phyloP scores from a whole-genome alignment of 2,113 vertebrate genomes.

The Corapipo altera region DNA sequence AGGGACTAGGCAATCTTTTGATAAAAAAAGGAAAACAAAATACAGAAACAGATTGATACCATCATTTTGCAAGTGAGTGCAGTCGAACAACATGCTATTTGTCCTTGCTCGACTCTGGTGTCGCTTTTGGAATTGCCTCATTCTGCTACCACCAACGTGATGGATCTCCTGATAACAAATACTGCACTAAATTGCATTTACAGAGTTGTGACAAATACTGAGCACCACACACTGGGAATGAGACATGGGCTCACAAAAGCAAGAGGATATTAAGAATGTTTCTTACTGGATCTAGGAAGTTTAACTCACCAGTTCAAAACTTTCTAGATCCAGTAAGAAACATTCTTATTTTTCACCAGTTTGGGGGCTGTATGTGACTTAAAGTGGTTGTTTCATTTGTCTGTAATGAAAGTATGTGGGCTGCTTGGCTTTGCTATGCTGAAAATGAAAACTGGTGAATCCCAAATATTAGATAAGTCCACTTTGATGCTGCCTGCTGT shows the following conservation, averaged over 20 bases:
- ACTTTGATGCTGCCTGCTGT: neutral
- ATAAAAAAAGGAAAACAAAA: neutral
- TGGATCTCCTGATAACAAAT: neutral
- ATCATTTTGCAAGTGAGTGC: neutral
- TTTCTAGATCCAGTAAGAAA: too few species aligned
- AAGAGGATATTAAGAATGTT: neutral
- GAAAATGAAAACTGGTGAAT: neutral
- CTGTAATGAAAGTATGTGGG: neutral
- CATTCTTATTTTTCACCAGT: neutral
- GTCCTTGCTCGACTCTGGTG: neutral
- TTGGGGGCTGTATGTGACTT: neutral
- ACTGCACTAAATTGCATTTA: neutral
- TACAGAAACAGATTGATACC: neutral
- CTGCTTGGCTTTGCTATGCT: neutral
- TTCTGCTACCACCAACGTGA: neutral
- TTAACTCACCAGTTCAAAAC: neutral
- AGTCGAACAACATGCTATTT: neutral
- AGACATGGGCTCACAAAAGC: neutral
- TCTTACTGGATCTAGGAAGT: neutral
- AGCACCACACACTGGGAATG: neutral
- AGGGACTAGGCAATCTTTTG: fast-evolving
- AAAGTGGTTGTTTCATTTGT: neutral
- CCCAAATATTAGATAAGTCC: neutral
- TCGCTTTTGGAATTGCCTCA: neutral
- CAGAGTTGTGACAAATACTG: neutral